Conservation (phyloP, 1,140 invertebrate genomes). For the Callitettix versicolor region DNA sequence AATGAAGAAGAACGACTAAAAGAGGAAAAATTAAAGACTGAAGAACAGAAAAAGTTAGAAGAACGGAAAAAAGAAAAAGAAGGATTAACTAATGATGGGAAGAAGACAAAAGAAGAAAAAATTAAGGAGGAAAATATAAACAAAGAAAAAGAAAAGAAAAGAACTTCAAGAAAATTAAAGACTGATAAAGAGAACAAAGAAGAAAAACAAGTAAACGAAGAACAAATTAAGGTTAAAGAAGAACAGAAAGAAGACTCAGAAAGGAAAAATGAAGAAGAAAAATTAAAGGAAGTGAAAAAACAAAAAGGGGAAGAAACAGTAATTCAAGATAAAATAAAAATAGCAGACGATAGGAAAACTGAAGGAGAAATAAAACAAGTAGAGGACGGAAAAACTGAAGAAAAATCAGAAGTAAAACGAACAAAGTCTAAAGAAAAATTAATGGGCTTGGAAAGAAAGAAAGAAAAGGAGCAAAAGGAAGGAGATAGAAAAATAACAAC, state of each 20-base stretch:
- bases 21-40: constrained; percentile 11
- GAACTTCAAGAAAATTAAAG: constrained; percentile 6
- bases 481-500: constrained; percentile 5
- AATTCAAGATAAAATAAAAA: constrained; percentile 12
- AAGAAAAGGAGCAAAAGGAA: constrained; percentile 5
- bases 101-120: constrained; percentile 1
- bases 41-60: constrained; percentile 12
- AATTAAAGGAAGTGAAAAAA: constrained; percentile 10
- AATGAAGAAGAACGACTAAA: too few relatives aligned
- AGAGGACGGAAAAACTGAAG: constrained; percentile 14
- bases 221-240: neutral
- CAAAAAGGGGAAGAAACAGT: constrained; percentile 9
- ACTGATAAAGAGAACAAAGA: constrained; percentile 5
- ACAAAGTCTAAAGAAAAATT: constrained; percentile 2
- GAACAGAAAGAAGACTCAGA: constrained; percentile 8
- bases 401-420: constrained; percentile 3
- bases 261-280: constrained; percentile 6
- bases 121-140: neutral
- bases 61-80: constrained; percentile 13
- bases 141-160: constrained; percentile 11
- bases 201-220: neutral
- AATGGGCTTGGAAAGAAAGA: constrained; percentile 4
- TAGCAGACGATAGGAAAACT: constrained; percentile 6
- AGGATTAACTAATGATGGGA: neutral
- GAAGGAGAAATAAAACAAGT: neutral